Evolutionary conservation across 2,888 invertebrate species (phyloP).

Genomic region (Rugalucina vietnamica): DNA sequence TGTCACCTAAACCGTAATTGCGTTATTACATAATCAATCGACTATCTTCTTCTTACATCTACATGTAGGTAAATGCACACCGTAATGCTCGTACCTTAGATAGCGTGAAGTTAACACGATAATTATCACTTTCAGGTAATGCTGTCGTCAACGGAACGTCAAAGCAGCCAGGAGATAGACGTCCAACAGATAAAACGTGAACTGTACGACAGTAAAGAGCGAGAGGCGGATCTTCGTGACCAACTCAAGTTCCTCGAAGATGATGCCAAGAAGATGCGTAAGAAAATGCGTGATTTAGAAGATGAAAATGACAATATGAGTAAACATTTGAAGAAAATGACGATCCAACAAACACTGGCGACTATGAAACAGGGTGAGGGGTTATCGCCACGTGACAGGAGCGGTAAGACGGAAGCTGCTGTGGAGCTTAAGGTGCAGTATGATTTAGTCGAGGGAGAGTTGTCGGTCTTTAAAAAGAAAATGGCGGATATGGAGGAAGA

Average conservation of each 20-base stretch:
- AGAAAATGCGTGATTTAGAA: conserved; percentile 95
- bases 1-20: too few species aligned
- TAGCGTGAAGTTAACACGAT: too few species aligned
- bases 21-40: too few species aligned
- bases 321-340: conserved; percentile 98
- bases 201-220: conserved; percentile 94
- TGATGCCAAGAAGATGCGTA: conserved; percentile 91
- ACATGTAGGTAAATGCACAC: too few species aligned
- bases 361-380: conserved; percentile 85
- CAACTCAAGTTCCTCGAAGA: conserved; percentile 96
- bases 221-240: conserved; percentile 96
- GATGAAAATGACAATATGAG: conserved; percentile 98
- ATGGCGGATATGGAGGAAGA: conserved; percentile 93
- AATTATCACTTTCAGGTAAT: conserved; percentile 58
- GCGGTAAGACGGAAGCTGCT: conserved; percentile 86
- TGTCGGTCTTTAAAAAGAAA: conserved; percentile 92
- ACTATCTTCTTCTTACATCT: too few species aligned
- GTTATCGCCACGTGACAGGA: conserved; percentile 10
- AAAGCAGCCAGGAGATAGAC: conserved; percentile 78
- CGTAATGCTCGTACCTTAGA: too few species aligned
- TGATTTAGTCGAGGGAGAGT: conserved; percentile 95
- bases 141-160: conserved; percentile 61
- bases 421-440: conserved; percentile 91
- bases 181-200: conserved; percentile 91
- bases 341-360: conserved; percentile 81